A percentile compares a stretch with the other conserved stretches of the same genome.
These are phyloP conservation scores for Drosophila mayaguana DNA, from an alignment of 2,888 invertebrate genomes.

Conservation along the genomic window DNA sequence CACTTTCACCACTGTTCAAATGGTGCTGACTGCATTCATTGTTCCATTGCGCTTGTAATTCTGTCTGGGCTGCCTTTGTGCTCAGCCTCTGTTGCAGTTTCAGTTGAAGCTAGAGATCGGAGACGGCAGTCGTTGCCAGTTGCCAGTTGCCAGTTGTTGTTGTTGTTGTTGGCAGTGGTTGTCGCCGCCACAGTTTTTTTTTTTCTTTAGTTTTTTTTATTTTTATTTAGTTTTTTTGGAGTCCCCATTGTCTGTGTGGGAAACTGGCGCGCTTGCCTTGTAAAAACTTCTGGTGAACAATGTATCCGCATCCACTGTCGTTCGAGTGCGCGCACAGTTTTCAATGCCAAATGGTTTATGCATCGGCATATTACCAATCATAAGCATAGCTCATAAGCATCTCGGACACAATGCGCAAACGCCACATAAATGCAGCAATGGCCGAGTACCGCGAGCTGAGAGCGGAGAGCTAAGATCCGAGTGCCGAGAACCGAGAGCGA, in stretches of 20 bases:
- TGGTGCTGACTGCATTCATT: slow-evolving; percentile 74
- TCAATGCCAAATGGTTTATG: slow-evolving; percentile 80
- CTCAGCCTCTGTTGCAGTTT: slow-evolving; percentile 32
- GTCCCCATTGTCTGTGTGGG: slow-evolving; percentile 75
- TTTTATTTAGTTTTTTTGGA: slow-evolving; percentile 34
- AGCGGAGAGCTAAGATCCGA: no score
- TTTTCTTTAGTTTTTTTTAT: slow-evolving; percentile 4
- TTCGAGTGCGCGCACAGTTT: slow-evolving; percentile 56
- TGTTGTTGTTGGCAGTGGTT: slow-evolving; percentile 38
- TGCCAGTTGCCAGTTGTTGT: slow-evolving; percentile 38
- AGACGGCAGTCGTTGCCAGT: slow-evolving; percentile 49
- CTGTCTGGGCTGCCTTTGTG: slow-evolving; percentile 70
- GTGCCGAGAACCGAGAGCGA: slow-evolving; percentile 30
- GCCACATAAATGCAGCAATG: slow-evolving; percentile 71
- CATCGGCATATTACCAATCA: slow-evolving; percentile 68
- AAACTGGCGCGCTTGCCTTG: slow-evolving; percentile 72
- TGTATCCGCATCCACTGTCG: slow-evolving; percentile 54
- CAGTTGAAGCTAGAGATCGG: slow-evolving; percentile 49
- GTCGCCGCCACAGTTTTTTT: slow-evolving; percentile 65
- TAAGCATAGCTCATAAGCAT: slow-evolving; percentile 58
- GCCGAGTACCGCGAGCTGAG: slow-evolving; percentile 29
- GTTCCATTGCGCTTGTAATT: slow-evolving; percentile 75
- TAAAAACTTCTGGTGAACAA: slow-evolving; percentile 66
- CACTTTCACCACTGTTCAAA: slow-evolving; percentile 70
- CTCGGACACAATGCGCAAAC: slow-evolving; percentile 73